phyloP scores from a whole-genome alignment of 2,797 vertebrate species.

The Oreonectes daqikongensis region DNA sequence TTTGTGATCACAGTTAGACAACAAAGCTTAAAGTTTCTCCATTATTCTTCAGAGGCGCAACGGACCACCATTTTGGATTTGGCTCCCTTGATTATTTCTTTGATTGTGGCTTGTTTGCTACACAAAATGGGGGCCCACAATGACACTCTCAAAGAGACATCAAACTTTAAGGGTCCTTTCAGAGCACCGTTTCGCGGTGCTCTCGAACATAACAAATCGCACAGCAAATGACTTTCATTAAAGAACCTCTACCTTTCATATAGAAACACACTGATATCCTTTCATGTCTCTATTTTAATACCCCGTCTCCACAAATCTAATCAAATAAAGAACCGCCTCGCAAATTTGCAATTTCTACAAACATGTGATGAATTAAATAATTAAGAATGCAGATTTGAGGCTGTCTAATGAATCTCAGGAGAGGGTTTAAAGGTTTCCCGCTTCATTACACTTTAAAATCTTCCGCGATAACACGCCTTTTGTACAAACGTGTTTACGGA shows the following conservation, averaged over 20 bases:
- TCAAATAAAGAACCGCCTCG: slow-evolving; percentile 70
- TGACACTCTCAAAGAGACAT: slow-evolving; percentile 57
- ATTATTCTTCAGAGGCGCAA: slow-evolving; percentile 84
- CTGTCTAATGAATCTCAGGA: slow-evolving; percentile 78
- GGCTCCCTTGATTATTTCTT: slow-evolving; percentile 92
- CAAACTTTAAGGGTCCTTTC: slow-evolving; percentile 42
- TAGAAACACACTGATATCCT: slow-evolving; percentile 29
- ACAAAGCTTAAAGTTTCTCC: slow-evolving; percentile 84
- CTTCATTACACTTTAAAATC: slow-evolving; percentile 81
- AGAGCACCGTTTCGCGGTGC: slow-evolving; percentile 50
- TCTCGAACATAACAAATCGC: slow-evolving; percentile 49
- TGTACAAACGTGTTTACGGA: slow-evolving; percentile 75
- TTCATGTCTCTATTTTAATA: slow-evolving; percentile 58
- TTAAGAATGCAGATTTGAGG: slow-evolving; percentile 82
- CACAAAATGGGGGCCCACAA: slow-evolving; percentile 70
- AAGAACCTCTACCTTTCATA: slow-evolving; percentile 52
- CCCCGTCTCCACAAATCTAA: slow-evolving; percentile 66
- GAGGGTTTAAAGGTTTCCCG: slow-evolving; percentile 65
- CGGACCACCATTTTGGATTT: slow-evolving; percentile 88
- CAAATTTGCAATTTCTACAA: slow-evolving; percentile 65
- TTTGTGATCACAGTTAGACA: slow-evolving; percentile 89
- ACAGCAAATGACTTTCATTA: slow-evolving; percentile 65
- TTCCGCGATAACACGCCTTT: slow-evolving; percentile 71
- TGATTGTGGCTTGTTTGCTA: slow-evolving; percentile 93
- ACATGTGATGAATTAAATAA: slow-evolving; percentile 77